Evolutionary conservation across 2,888 invertebrate genomes (phyloP), one percentile per base, ranked within the genome.

Genomic region (Holacanthella duospinosa): DNA sequence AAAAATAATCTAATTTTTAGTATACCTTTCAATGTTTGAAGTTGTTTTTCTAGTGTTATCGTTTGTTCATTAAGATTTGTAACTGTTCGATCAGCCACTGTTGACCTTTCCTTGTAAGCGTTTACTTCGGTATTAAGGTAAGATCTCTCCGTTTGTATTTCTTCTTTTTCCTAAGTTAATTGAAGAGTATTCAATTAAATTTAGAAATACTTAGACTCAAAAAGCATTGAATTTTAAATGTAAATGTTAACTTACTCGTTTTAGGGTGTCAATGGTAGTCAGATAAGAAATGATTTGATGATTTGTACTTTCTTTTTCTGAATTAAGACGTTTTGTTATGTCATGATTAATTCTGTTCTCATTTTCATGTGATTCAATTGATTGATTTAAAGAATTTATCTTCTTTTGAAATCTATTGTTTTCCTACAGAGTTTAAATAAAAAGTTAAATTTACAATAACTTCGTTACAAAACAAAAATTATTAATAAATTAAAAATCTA

Each of bases 241-340:
- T n/a, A 26, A 27, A 48, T 19, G 29, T 55, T 43, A 28, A 2
- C 54, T 54, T 65, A 72, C 72, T 57, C 72, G 21, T 54, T 72
- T 72, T 9, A 71, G 65, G 4, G 68, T 58, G 55, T 72, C 72
- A 43, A 72, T 70, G 26, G 70, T 67, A 43, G 71, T 71, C 53
- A 72, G 66, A 60, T 70, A 68, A 27, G 68, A 69, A 43, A 72
- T 66, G 43, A 71, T 69, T 55, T 70, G 70, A 57, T 71, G 71
- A 56, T 72, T 72, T 1, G 69, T 64, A 36, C 67, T 66, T n/a
- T 72, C 72, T 59, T 71, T 72, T 48, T 72, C 72, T 48, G 61
- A 68, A 58, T 67, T 71, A 21, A 72, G 59, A 57, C 72, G 65
- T 54, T 63, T 67, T 28, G 70, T 68, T 27, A 69, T 60, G 29